A percentile compares a stretch with the other conserved stretches of the same genome.
Conservation (phyloP, 2,113 vertebrate species). For the Passer domesticus region DNA sequence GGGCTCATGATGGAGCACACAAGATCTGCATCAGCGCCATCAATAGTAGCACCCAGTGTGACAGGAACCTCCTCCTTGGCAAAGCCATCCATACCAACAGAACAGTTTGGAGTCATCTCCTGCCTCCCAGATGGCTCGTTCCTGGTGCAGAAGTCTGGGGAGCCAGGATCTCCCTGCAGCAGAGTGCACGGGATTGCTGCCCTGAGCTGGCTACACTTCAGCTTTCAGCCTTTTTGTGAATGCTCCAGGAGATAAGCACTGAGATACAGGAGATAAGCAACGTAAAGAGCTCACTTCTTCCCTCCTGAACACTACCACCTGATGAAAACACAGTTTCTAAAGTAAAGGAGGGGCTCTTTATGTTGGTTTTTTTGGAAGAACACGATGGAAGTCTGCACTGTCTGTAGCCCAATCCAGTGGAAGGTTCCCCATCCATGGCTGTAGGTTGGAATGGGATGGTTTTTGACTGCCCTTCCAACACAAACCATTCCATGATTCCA, state of each 20-base stretch:
- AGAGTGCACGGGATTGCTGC: not conserved
- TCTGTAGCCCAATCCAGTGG: not conserved
- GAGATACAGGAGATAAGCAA: not conserved
- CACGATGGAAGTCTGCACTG: fast-evolving
- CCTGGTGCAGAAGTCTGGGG: not conserved
- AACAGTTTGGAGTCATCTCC: not conserved
- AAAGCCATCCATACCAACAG: not conserved
- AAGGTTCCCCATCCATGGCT: not conserved
- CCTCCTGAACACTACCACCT: not conserved
- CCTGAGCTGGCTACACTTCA: not conserved
- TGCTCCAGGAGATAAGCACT: not conserved
- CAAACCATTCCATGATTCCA: not conserved
- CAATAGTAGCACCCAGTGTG: not conserved
- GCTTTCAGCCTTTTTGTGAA: not conserved
- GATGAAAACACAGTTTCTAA: not conserved
- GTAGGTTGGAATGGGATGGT: not conserved
- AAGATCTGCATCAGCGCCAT: not conserved
- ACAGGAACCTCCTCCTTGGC: not conserved
- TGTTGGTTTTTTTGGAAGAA: not conserved
- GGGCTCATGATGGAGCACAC: not conserved
- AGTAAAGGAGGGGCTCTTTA: not conserved
- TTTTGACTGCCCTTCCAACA: not conserved
- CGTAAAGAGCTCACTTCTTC: not conserved
- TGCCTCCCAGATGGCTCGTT: not conserved
- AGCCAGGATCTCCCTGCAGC: not conserved